phyloP scores from a whole-genome alignment of 2,888 invertebrate species.

The Hemistola chrysoprasaria region DNA sequence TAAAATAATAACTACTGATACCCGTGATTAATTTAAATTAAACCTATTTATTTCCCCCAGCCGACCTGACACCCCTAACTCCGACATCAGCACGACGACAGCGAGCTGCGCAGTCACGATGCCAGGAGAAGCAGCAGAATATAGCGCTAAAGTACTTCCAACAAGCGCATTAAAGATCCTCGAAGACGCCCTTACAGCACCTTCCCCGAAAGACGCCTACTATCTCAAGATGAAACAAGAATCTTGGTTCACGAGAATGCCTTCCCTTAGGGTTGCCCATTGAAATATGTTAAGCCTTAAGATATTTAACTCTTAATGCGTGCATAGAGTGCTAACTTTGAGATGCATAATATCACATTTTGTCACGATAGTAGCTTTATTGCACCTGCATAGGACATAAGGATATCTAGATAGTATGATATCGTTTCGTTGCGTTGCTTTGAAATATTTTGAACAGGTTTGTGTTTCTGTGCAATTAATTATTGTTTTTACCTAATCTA shows the following conservation, averaged over 20 bases:
- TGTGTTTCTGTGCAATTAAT: too few relatives aligned
- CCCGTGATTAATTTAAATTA: too few relatives aligned
- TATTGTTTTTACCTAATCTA: too few relatives aligned
- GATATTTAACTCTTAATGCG: too few relatives aligned
- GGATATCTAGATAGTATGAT: too few relatives aligned
- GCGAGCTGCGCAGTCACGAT: slow-evolving; percentile 75
- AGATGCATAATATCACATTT: too few relatives aligned
- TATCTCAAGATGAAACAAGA: slow-evolving; percentile 76
- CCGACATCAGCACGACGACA: slow-evolving; percentile 64
- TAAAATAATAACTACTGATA: too few relatives aligned
- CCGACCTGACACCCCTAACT: slow-evolving; percentile 74
- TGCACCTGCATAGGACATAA: too few relatives aligned
- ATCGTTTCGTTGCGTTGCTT: too few relatives aligned
- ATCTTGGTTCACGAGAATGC: slow-evolving; percentile 78
- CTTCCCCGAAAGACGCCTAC: slow-evolving; percentile 79
- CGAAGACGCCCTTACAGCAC: slow-evolving; percentile 83
- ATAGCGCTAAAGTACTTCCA: slow-evolving; percentile 84
- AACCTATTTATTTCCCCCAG: slow-evolving; percentile 46
- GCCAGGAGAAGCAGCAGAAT: slow-evolving; percentile 84
- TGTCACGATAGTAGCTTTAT: too few relatives aligned
- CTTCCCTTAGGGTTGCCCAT: slow-evolving; percentile 67
- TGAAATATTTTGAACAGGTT: too few relatives aligned
- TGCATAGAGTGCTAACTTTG: too few relatives aligned
- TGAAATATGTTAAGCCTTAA: slow-evolving; percentile 27
- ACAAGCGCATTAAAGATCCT: slow-evolving; percentile 82